phyloP scores from a whole-genome alignment of 2,113 vertebrate species.

The Hippoglossus stenolepis region DNA sequence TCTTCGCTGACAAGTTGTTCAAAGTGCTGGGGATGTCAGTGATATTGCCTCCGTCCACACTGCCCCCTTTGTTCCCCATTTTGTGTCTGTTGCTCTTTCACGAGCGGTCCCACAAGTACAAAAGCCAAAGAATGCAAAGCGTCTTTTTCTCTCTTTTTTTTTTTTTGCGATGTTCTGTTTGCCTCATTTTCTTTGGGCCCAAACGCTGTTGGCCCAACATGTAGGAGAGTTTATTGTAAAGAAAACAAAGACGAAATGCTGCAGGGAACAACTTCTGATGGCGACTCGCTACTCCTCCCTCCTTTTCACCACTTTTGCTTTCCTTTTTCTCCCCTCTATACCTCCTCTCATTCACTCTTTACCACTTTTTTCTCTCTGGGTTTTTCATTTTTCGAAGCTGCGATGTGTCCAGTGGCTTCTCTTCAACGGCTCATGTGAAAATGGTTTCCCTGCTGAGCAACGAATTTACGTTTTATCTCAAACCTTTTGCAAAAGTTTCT shows the following conservation, averaged over 20 bases:
- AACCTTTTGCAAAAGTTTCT: conserved; percentile 3
- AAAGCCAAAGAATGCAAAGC: conserved; percentile 91
- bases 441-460: neutral
- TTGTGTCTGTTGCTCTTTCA: conserved; percentile 72
- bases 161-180: conserved; percentile 77
- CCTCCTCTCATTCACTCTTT: conserved; percentile 37
- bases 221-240: conserved; percentile 66
- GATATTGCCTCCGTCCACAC: conserved; percentile 93
- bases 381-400: conserved; percentile 35
- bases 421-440: conserved; percentile 1
- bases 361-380: neutral
- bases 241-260: conserved; percentile 60
- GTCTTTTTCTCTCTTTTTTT: conserved; percentile 55
- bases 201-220: conserved; percentile 43
- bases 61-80: conserved; percentile 87
- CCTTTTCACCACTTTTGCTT: conserved; percentile 61
- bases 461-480: neutral
- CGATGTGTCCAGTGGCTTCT: conserved; percentile 50
- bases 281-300: conserved; percentile 58
- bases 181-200: conserved; percentile 64
- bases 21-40: conserved; percentile 94
- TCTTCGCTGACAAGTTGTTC: conserved; percentile 97
- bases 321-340: conserved; percentile 58
- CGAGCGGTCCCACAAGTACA: conserved; percentile 63
- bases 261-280: conserved; percentile 66